A percentile compares a stretch with the other conserved stretches of the same genome.
Evolutionary conservation across 2,113 vertebrate genomes (phyloP).

Genomic region (Neogale vison): DNA sequence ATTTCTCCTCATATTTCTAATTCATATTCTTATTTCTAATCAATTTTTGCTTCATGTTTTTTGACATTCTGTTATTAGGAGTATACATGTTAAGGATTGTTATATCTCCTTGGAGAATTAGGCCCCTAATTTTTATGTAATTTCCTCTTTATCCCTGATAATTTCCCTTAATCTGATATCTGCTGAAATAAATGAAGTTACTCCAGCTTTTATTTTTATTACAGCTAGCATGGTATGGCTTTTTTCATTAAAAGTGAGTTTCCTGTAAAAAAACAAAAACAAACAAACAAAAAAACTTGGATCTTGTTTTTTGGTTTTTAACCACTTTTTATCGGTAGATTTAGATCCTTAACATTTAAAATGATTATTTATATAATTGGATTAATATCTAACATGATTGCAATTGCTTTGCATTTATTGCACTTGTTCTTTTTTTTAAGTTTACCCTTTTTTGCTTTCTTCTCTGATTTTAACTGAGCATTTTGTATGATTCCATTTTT

Average conservation of each 20-base stretch:
- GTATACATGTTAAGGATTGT: background rate
- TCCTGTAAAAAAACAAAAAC: background rate
- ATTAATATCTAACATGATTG: background rate
- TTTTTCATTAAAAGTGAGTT: background rate
- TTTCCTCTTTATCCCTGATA: background rate
- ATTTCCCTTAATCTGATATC: background rate
- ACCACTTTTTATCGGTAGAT: background rate
- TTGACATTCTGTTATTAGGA: background rate
- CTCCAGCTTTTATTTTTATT: background rate
- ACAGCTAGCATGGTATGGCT: background rate
- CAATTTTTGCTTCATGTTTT: background rate
- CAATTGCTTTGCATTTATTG: background rate
- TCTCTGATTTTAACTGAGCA: background rate
- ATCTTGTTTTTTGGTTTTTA: background rate
- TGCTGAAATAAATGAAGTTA: background rate
- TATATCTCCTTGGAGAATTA: background rate
- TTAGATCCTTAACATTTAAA: background rate
- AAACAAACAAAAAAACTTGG: background rate
- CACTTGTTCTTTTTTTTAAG: background rate
- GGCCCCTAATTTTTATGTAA: background rate
- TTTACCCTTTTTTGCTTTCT: background rate
- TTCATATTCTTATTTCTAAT: no score
- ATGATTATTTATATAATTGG: background rate
- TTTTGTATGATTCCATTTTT: background rate
- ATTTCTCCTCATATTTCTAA: background rate